phyloP scores from a whole-genome alignment of 2,113 vertebrate genomes.

The Pedetes capensis region DNA sequence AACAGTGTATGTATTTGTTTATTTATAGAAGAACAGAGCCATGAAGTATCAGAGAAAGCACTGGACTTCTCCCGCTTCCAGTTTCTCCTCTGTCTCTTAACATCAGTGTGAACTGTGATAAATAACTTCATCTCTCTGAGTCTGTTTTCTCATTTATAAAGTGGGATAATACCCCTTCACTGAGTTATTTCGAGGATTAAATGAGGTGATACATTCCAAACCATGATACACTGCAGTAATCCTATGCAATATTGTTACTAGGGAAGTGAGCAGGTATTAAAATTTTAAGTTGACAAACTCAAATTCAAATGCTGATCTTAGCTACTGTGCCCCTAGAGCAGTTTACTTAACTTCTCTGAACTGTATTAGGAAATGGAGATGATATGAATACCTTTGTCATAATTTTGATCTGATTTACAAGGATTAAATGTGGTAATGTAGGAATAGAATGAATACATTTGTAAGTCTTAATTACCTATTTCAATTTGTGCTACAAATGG shows the following conservation, averaged over 20 bases:
- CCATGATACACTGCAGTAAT: background rate
- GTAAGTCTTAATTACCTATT: background rate
- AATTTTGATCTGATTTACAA: background rate
- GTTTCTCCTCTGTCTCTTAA: background rate
- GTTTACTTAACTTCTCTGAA: background rate
- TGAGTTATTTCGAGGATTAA: background rate
- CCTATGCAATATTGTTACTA: background rate
- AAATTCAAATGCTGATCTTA: background rate
- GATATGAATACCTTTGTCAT: background rate
- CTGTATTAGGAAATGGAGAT: background rate
- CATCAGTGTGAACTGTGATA: background rate
- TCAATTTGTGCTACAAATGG: background rate
- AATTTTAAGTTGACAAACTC: background rate
- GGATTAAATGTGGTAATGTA: conserved; percentile 1
- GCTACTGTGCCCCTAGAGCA: background rate
- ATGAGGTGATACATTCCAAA: background rate
- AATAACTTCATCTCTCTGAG: background rate
- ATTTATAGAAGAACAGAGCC: background rate
- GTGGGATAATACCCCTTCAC: background rate
- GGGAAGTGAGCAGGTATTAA: background rate
- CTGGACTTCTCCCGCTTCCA: background rate
- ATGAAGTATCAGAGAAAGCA: background rate
- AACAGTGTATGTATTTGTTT: background rate
- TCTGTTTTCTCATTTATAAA: background rate
- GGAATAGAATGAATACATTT: background rate